These are phyloP conservation scores for Passerculus sandwichensis DNA, from an alignment of 2,797 vertebrate genomes.

Conservation along the genomic window DNA sequence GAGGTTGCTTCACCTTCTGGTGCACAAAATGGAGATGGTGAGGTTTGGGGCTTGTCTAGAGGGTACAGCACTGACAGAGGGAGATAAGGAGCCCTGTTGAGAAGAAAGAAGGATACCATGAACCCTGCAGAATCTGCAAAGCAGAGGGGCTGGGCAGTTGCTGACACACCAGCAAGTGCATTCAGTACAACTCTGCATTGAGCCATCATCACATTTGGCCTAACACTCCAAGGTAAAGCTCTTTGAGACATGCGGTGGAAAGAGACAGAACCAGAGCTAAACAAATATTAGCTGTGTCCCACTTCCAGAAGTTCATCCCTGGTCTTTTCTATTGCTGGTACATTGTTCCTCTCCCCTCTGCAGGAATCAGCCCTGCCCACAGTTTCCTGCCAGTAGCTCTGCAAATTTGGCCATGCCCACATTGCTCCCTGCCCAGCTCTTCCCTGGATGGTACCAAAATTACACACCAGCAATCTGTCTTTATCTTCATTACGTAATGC, in stretches of 20 bases:
- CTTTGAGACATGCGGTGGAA: not conserved
- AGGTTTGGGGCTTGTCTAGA: not conserved
- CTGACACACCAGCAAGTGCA: accelerated
- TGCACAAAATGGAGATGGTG: not conserved
- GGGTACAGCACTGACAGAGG: not conserved
- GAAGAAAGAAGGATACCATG: not conserved
- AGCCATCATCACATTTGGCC: not conserved
- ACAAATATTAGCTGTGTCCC: not conserved
- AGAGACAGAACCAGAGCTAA: not conserved
- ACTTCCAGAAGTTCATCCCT: not conserved
- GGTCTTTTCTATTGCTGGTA: not conserved
- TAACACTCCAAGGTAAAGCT: not conserved
- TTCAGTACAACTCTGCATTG: not conserved
- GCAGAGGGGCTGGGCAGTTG: not conserved
- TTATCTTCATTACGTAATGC: not conserved
- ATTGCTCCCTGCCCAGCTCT: not conserved
- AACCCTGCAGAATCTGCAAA: not conserved
- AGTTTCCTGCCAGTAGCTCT: not conserved
- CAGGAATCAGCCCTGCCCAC: constrained; percentile 5
- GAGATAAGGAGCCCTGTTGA: not conserved
- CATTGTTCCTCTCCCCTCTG: not conserved
- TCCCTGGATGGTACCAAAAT: not conserved
- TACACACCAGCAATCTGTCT: not conserved
- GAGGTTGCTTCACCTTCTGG: not conserved
- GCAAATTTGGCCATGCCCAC: not conserved